A percentile compares a stretch with the other conserved stretches of the same genome.
Evolutionary conservation across 2,888 invertebrate genomes (phyloP).

Genomic region (Bembecia ichneumoniformis): DNA sequence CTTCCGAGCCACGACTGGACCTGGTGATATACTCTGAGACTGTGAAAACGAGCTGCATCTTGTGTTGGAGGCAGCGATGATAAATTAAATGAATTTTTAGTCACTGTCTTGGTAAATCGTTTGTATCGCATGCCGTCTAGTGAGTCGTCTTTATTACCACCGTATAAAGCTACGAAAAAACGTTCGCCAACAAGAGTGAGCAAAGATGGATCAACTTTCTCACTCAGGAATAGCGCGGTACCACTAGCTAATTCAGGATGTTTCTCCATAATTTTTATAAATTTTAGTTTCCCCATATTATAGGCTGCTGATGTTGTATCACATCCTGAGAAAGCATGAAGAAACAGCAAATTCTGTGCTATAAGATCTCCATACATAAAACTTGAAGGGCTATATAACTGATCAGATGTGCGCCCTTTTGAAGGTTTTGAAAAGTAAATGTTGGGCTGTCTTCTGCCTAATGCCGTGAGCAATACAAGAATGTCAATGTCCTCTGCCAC

Average conservation of each 20-base stretch:
- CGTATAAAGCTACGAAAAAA: slow-evolving; percentile 8
- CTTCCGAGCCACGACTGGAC: slow-evolving; percentile 10
- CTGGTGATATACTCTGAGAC: slow-evolving; percentile 10
- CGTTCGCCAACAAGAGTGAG: slow-evolving; percentile 6
- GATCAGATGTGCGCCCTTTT: slow-evolving; percentile 9
- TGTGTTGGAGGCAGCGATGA: slow-evolving; percentile 7
- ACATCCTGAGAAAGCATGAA: slow-evolving; percentile 8
- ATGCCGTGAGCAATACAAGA: background rate
- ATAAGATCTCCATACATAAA: slow-evolving; percentile 4
- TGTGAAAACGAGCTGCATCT: slow-evolving; percentile 8
- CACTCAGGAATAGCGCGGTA: slow-evolving; percentile 8
- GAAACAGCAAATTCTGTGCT: slow-evolving; percentile 5
- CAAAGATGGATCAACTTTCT: slow-evolving; percentile 3
- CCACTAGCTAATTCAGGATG: slow-evolving; percentile 9
- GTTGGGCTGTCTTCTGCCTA: background rate
- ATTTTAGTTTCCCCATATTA: slow-evolving; percentile 7
- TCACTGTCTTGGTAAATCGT: slow-evolving; percentile 8
- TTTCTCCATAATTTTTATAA: slow-evolving; percentile 1
- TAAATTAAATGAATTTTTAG: slow-evolving; percentile 5
- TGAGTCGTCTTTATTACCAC: slow-evolving; percentile 9
- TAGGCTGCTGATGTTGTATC: slow-evolving; percentile 5
- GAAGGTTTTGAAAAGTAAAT: slow-evolving; percentile 9
- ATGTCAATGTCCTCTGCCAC: background rate
- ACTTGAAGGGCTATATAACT: slow-evolving; percentile 7
- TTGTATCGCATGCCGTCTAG: slow-evolving; percentile 8